These are phyloP conservation scores for Pseudocheirus occidentalis DNA, from an alignment of 2,797 vertebrate species.

Conservation along the genomic window DNA sequence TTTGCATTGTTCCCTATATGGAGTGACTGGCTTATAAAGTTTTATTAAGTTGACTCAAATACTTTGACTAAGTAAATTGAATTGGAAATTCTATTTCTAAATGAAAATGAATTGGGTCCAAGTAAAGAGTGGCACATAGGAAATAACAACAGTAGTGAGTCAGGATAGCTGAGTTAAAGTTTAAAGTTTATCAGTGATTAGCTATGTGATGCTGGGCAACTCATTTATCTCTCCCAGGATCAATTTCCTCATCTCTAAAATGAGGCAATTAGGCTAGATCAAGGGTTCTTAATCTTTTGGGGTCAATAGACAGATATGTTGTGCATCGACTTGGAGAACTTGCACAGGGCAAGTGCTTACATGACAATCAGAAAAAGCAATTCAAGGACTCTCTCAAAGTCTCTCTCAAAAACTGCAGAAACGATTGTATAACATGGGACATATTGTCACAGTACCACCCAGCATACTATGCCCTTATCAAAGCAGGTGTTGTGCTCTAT, in stretches of 20 bases:
- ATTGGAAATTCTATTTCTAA: neutral
- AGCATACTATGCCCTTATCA: no score
- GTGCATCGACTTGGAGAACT: neutral
- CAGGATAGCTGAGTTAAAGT: neutral
- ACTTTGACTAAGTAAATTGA: neutral
- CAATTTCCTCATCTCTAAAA: neutral
- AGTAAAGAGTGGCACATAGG: neutral
- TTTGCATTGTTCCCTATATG: neutral
- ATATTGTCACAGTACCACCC: no score
- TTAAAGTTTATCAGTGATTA: neutral
- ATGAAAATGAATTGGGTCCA: neutral
- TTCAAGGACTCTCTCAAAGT: no score
- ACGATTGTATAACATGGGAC: no score
- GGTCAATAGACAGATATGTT: neutral
- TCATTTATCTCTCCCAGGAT: neutral
- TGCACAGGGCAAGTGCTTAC: no score
- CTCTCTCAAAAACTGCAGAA: no score
- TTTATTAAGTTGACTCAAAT: neutral
- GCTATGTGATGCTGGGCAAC: neutral
- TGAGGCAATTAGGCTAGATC: neutral
- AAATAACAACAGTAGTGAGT: neutral
- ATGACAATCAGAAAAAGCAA: no score
- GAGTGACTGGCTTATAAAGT: neutral
- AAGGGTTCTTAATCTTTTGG: neutral
- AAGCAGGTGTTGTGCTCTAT: no score